phyloP scores from a whole-genome alignment of 2,888 invertebrate genomes.

The Erpobdella octoculata region DNA sequence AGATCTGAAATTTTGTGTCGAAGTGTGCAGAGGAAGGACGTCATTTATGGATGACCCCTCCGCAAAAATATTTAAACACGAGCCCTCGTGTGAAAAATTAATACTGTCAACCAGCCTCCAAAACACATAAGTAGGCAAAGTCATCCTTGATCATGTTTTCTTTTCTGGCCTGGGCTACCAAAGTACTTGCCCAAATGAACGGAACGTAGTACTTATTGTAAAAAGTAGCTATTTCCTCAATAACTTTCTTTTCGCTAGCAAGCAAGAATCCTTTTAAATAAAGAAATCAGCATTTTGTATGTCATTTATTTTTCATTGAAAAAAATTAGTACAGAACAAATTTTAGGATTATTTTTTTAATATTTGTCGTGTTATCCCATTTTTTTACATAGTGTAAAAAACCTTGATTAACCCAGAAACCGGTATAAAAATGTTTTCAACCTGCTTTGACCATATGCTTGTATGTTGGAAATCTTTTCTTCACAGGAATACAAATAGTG shows the following conservation, averaged over 20 bases:
- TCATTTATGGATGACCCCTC: neutral
- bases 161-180: slow-evolving; percentile 58
- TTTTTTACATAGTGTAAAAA: too few relatives aligned
- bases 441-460: slow-evolving; percentile 53
- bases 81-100: neutral
- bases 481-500: slow-evolving; percentile 60
- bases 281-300: too few relatives aligned
- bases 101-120: neutral
- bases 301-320: too few relatives aligned
- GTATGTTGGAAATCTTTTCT: slow-evolving; percentile 54
- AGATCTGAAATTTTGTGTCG: neutral
- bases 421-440: slow-evolving; percentile 18
- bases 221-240: slow-evolving; percentile 58
- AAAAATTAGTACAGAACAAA: too few relatives aligned
- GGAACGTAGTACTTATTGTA: slow-evolving; percentile 65
- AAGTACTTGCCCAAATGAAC: slow-evolving; percentile 60
- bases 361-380: too few relatives aligned
- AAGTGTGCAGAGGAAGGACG: neutral
- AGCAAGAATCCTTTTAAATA: slow-evolving; percentile 59
- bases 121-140: slow-evolving; percentile 68
- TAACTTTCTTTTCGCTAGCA: slow-evolving; percentile 57
- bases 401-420: neutral
- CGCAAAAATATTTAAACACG: neutral
- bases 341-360: too few relatives aligned
- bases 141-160: slow-evolving; percentile 61